Conservation (phyloP, 2,888 invertebrate genomes). For the Crossocerus cetratus region DNA sequence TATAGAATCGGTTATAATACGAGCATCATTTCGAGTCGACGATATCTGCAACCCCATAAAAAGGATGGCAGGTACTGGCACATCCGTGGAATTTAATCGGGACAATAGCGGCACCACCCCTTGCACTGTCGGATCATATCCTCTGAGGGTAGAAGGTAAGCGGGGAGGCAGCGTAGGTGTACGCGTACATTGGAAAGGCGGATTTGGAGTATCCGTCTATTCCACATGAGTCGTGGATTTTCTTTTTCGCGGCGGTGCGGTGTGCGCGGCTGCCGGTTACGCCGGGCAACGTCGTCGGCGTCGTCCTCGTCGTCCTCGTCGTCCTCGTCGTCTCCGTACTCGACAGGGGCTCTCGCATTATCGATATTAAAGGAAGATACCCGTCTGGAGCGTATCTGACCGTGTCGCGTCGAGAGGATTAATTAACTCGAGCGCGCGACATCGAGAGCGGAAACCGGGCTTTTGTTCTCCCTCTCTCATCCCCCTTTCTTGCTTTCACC, state of each 20-base stretch:
- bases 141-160: slow-evolving; percentile 2
- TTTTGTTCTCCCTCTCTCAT: slow-evolving; percentile 52
- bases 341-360: slow-evolving; percentile 56
- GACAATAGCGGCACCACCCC: neutral
- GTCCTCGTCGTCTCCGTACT: slow-evolving; percentile 43
- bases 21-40: neutral
- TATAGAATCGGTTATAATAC: neutral
- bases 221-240: slow-evolving; percentile 53
- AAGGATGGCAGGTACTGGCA: too few relatives aligned
- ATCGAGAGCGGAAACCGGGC: slow-evolving; percentile 60
- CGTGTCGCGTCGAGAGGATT: slow-evolving; percentile 66
- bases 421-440: slow-evolving; percentile 66
- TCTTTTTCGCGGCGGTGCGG: slow-evolving; percentile 38
- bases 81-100: neutral
- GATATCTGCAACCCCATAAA: neutral
- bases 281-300: neutral
- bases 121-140: slow-evolving; percentile 1
- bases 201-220: slow-evolving; percentile 44
- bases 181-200: slow-evolving; percentile 14
- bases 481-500: slow-evolving; percentile 36
- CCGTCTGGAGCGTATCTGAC: slow-evolving; percentile 60
- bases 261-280: slow-evolving; percentile 1
- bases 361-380: slow-evolving; percentile 63
- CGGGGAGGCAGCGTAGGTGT: neutral
- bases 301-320: neutral